Evolutionary conservation across 2,113 vertebrate species (phyloP).

Genomic region (Falco punctatus): DNA sequence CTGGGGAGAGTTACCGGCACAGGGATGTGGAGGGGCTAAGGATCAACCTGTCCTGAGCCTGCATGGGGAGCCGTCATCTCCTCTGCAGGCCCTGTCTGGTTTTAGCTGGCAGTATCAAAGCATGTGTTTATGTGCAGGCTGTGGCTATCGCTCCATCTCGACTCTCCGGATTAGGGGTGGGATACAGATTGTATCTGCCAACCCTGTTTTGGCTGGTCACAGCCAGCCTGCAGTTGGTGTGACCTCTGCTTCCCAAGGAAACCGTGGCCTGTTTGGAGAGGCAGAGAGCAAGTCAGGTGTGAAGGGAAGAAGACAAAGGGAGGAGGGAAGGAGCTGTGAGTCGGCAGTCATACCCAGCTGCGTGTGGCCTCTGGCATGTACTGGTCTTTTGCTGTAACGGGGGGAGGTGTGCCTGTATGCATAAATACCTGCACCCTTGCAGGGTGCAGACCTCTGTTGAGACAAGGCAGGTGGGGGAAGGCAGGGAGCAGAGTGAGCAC

Average conservation of each 20-base stretch:
- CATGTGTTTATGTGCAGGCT: conserved; percentile 15
- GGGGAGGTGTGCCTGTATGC: not conserved
- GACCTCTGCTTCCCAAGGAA: conserved; percentile 51
- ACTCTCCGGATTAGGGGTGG: conserved; percentile 22
- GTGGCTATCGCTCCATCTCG: conserved; percentile 50
- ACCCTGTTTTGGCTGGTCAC: conserved; percentile 15
- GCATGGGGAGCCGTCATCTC: not conserved
- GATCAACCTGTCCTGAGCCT: not conserved
- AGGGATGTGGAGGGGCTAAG: not conserved
- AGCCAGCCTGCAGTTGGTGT: not conserved
- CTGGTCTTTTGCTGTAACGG: not conserved
- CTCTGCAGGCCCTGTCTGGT: not conserved
- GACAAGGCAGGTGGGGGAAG: not conserved
- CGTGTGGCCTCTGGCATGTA: not conserved
- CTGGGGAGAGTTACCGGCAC: not conserved
- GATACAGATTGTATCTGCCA: conserved; percentile 60
- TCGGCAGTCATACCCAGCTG: conserved; percentile 5
- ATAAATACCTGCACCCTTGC: not conserved
- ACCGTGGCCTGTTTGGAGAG: not conserved
- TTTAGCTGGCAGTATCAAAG: not conserved
- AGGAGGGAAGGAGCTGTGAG: not conserved
- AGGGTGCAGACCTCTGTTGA: not conserved
- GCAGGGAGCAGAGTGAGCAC: not conserved
- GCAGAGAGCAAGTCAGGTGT: conserved; percentile 23
- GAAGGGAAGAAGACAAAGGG: conserved; percentile 17